Conservation (phyloP, 2,113 vertebrate species). For the Bufo gargarizans region DNA sequence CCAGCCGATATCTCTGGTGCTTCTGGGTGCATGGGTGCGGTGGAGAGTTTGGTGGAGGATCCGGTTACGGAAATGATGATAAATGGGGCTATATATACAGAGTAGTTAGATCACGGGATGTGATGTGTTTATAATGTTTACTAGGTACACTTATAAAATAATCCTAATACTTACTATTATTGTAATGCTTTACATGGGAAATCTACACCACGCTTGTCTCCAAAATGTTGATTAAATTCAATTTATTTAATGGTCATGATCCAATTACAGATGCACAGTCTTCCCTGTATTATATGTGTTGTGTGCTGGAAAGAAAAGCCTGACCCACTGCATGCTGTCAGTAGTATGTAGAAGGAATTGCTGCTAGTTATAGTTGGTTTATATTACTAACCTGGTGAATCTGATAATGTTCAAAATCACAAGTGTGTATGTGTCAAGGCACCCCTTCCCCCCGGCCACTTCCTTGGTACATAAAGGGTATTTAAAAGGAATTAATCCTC, state of each 20-base stretch:
- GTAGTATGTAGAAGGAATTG: not conserved
- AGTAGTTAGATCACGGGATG: no score
- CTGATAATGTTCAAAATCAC: no score
- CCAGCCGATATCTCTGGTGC: no score
- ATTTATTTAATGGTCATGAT: not conserved
- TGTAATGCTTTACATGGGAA: not conserved
- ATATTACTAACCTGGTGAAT: not conserved
- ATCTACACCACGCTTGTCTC: not conserved
- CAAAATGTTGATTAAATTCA: not conserved
- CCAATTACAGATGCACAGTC: not conserved
- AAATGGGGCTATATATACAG: no score
- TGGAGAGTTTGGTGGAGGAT: no score
- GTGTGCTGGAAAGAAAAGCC: not conserved
- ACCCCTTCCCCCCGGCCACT: no score
- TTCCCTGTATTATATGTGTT: not conserved
- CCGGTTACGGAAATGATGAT: no score
- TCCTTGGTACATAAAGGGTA: no score
- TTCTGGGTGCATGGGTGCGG: no score
- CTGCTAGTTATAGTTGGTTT: not conserved
- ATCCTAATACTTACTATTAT: not conserved
- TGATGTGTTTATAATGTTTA: not conserved
- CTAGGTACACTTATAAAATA: not conserved
- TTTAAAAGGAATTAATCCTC: no score
- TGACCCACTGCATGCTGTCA: not conserved
- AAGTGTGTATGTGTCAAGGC: no score